Conservation (phyloP, 2,113 vertebrate genomes). For the Gymnarchus niloticus region DNA sequence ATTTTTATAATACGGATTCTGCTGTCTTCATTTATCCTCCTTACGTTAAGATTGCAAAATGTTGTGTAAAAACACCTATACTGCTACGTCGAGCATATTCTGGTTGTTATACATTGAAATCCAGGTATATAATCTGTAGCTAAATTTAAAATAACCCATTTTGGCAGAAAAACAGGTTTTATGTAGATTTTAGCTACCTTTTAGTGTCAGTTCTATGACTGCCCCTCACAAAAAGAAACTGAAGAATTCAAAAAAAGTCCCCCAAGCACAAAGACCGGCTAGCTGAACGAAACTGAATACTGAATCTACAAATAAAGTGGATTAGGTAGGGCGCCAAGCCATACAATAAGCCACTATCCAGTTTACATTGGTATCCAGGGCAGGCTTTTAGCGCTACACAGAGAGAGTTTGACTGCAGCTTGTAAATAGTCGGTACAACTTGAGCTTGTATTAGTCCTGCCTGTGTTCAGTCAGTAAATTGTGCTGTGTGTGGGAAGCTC, state of each 20-base stretch:
- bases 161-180: background rate
- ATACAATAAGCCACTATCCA: constrained; percentile 1
- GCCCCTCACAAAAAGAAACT: constrained; percentile 15
- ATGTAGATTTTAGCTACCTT: background rate
- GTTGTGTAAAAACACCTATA: background rate
- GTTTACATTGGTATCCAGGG: constrained; percentile 13
- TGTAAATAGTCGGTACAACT: background rate
- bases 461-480: background rate
- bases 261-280: constrained; percentile 11
- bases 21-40: too few species aligned
- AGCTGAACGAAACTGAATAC: constrained; percentile 29
- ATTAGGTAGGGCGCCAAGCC: constrained; percentile 9
- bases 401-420: too few species aligned
- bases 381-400: background rate
- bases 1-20: background rate
- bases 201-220: background rate
- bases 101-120: too few species aligned
- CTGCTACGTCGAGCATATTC: background rate
- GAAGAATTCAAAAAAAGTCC: constrained; percentile 15
- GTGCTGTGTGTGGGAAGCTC: too few species aligned
- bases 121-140: background rate
- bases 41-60: background rate
- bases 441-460: background rate
- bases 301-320: constrained; percentile 19
- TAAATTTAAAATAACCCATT: background rate